A percentile compares a stretch with the other conserved stretches of the same genome.
These are phyloP conservation scores for Scophthalmus maximus DNA, from an alignment of 2,113 vertebrate genomes.

Conservation along the genomic window DNA sequence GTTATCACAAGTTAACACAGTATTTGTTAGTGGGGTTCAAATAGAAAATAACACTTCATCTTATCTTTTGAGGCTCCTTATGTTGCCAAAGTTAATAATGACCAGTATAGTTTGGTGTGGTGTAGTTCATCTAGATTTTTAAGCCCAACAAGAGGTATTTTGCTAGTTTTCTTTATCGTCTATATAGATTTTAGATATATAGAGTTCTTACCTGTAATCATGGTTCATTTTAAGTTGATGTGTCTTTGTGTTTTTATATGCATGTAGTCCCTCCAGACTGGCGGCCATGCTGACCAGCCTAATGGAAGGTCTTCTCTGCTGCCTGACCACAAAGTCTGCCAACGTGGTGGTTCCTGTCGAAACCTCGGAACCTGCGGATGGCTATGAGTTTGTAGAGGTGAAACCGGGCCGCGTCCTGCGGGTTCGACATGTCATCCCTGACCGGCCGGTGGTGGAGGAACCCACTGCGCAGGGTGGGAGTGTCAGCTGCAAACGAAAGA, in stretches of 20 bases:
- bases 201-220: too few species aligned
- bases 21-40: too few species aligned
- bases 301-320: slow-evolving; percentile 90
- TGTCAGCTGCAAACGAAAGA: slow-evolving; percentile 90
- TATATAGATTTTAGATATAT: too few species aligned
- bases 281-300: slow-evolving; percentile 90
- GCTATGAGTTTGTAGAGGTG: slow-evolving; percentile 94
- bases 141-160: not conserved
- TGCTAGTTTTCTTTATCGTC: not conserved
- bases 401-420: slow-evolving; percentile 92
- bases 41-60: too few species aligned
- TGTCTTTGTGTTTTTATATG: not conserved
- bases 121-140: too few species aligned
- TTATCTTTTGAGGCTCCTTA: too few species aligned
- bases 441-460: slow-evolving; percentile 72
- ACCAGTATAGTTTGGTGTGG: too few species aligned
- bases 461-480: slow-evolving; percentile 57
- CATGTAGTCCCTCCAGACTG: slow-evolving; percentile 45
- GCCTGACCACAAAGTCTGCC: slow-evolving; percentile 87
- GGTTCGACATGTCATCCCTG: slow-evolving; percentile 85
- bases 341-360: slow-evolving; percentile 89
- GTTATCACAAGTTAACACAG: too few species aligned
- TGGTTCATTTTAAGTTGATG: not conserved
- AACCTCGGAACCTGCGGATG: slow-evolving; percentile 85
- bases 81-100: too few species aligned